phyloP scores from a whole-genome alignment of 2,888 invertebrate genomes.

The Cylindroiulus punctatus region DNA sequence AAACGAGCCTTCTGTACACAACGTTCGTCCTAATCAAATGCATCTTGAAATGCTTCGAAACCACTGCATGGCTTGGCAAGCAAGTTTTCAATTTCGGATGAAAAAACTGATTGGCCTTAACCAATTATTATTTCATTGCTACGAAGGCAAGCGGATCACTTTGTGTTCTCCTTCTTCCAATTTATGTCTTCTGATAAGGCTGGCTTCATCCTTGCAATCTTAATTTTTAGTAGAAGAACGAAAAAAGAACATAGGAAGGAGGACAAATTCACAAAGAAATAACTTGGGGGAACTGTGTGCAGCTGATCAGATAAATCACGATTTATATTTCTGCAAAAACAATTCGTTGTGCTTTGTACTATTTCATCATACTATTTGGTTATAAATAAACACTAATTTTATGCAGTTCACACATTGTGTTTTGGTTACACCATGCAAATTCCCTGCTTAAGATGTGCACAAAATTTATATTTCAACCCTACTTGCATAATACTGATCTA shows the following conservation, averaged over 20 bases:
- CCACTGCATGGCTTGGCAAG: not conserved
- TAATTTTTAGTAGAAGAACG: not conserved
- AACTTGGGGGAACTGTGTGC: too few relatives aligned
- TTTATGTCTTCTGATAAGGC: not conserved
- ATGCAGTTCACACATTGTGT: too few relatives aligned
- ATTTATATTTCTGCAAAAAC: too few relatives aligned
- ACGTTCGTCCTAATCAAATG: constrained; percentile 15
- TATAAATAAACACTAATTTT: too few relatives aligned
- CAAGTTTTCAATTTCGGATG: not conserved
- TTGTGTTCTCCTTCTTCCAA: not conserved
- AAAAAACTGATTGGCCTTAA: constrained; percentile 14
- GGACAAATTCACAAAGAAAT: too few relatives aligned
- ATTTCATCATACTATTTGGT: too few relatives aligned
- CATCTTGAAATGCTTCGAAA: not conserved
- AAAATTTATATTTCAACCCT: too few relatives aligned
- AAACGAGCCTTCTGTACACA: not conserved
- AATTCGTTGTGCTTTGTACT: too few relatives aligned
- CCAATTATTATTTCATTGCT: constrained; percentile 36
- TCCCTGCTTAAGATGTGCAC: too few relatives aligned
- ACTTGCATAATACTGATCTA: too few relatives aligned
- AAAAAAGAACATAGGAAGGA: not conserved
- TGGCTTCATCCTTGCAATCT: not conserved
- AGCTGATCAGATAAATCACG: too few relatives aligned
- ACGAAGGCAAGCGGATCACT: not conserved
- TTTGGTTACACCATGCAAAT: too few relatives aligned